Evolutionary conservation across 2,797 vertebrate genomes (phyloP).

Genomic region (Coccyzus lansbergi): DNA sequence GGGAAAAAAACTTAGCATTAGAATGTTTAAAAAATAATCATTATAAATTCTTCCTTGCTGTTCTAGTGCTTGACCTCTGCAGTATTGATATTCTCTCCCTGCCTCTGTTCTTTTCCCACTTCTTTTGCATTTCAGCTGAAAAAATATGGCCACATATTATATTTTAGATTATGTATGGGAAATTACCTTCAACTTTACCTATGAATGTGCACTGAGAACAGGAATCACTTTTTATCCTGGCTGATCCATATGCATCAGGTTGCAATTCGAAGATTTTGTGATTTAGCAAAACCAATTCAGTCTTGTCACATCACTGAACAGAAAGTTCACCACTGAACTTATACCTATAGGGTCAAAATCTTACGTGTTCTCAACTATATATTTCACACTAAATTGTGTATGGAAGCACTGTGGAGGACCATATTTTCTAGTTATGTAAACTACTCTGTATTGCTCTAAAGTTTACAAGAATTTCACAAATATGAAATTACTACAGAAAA

Average conservation of each 20-base stretch:
- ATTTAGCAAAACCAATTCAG: not conserved
- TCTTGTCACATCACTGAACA: not conserved
- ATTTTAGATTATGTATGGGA: not conserved
- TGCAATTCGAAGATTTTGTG: not conserved
- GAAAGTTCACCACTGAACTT: not conserved
- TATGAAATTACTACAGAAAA: not conserved
- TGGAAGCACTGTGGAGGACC: not conserved
- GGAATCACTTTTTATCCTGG: not conserved
- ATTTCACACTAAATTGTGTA: not conserved
- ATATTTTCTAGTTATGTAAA: not conserved
- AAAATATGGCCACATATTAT: not conserved
- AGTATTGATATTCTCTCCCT: not conserved
- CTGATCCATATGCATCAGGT: not conserved
- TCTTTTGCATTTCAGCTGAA: not conserved
- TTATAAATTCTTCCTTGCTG: not conserved
- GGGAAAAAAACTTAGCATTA: not conserved
- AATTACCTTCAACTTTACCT: not conserved
- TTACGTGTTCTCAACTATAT: not conserved
- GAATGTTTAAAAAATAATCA: not conserved
- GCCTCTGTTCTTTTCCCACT: not conserved
- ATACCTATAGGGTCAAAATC: not conserved
- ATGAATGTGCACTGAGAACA: not conserved
- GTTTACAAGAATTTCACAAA: not conserved
- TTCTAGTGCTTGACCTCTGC: not conserved
- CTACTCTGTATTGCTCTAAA: not conserved